Evolutionary conservation across 2,113 vertebrate genomes (phyloP).

Genomic region (Silurus meridionalis): DNA sequence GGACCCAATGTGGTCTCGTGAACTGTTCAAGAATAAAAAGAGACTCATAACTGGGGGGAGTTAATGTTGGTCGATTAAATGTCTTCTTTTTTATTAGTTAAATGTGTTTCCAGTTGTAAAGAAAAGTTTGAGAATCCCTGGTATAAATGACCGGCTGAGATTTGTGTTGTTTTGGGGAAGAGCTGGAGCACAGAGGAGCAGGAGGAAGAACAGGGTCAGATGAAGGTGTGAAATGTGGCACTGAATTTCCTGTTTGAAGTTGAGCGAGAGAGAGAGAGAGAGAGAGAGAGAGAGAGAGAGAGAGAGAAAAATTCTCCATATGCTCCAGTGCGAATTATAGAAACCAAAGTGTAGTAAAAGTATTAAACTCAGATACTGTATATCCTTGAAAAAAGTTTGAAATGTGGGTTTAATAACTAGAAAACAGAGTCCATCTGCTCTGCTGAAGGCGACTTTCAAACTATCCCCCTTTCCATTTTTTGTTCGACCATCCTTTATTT

Average conservation of each 20-base stretch:
- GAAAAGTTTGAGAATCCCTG: neutral
- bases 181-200: neutral
- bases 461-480: neutral
- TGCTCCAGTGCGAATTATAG: conserved; percentile 4
- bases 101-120: neutral
- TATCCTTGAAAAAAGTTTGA: neutral
- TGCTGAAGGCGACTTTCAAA: neutral
- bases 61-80: no score
- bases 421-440: neutral
- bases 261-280: neutral
- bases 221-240: conserved; percentile 37
- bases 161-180: neutral
- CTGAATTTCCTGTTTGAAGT: conserved; percentile 26
- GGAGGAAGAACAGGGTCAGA: neutral
- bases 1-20: no score
- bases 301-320: neutral
- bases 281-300: no score
- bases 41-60: no score
- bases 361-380: neutral
- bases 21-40: no score
- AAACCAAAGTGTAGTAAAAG: neutral
- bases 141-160: no score
- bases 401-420: neutral
- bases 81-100: neutral
- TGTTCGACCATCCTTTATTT: no score